Conservation (phyloP, 1,140 invertebrate species). For the Whitmania pigra region DNA sequence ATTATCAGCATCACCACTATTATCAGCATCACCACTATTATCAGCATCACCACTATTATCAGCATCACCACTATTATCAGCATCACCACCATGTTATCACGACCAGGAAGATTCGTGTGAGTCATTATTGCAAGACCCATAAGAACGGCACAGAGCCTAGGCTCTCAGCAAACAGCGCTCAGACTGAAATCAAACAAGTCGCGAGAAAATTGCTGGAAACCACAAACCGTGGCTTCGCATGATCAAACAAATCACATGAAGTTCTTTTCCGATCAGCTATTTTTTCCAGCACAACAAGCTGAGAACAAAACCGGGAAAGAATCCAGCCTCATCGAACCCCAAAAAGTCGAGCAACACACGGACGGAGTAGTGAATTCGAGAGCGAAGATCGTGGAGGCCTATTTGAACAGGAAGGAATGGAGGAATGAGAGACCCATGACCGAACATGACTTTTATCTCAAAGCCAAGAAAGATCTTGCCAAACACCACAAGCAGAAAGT, state of each 20-base stretch:
- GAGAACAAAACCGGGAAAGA: neutral
- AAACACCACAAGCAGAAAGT: slow-evolving; percentile 84
- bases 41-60: no score
- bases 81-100: no score
- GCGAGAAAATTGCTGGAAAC: neutral
- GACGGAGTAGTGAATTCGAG: slow-evolving; percentile 41
- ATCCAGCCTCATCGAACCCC: neutral
- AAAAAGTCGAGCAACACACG: slow-evolving; percentile 42
- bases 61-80: no score
- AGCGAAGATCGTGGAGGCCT: slow-evolving; percentile 44
- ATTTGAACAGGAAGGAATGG: slow-evolving; percentile 33
- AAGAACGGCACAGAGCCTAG: no score
- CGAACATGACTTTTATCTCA: slow-evolving; percentile 84
- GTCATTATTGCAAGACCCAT: no score
- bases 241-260: neutral
- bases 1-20: no score
- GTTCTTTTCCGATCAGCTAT: no score
- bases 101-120: no score
- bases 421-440: slow-evolving; percentile 42
- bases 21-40: no score
- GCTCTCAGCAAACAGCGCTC: no score
- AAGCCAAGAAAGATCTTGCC: slow-evolving; percentile 75
- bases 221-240: neutral
- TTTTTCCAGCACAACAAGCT: no score
- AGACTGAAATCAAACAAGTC: no score